Conservation (phyloP, 2,113 vertebrate genomes). For the Guaruba guarouba region DNA sequence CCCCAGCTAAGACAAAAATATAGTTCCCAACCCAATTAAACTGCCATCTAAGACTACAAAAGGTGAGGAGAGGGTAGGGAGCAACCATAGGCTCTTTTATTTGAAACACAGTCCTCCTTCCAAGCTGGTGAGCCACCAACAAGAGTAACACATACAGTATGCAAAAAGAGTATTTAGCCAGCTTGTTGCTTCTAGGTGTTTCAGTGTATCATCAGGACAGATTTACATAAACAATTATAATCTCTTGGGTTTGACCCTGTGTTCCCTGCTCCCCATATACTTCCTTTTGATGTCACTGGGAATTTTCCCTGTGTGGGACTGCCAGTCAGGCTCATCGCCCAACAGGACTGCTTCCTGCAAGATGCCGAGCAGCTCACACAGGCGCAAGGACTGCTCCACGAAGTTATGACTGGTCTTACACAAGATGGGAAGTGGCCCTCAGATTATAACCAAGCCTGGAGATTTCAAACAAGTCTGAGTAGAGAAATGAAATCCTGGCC, state of each 20-base stretch:
- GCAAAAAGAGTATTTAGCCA: neutral
- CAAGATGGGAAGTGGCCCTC: neutral
- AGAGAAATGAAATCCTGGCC: neutral
- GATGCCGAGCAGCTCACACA: neutral
- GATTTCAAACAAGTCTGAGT: accelerated
- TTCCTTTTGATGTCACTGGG: neutral
- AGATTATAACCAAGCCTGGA: neutral
- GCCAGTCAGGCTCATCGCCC: accelerated
- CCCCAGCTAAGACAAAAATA: neutral
- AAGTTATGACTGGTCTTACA: accelerated
- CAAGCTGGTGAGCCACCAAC: neutral
- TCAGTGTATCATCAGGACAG: neutral
- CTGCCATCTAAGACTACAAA: neutral
- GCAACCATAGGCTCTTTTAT: neutral
- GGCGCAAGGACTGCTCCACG: neutral
- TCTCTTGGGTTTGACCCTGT: neutral
- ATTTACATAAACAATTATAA: neutral
- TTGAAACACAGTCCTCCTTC: neutral
- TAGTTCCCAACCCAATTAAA: neutral
- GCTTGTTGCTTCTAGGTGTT: neutral
- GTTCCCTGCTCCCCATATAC: neutral
- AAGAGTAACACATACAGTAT: accelerated
- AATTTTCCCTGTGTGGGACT: neutral
- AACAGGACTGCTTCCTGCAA: neutral
- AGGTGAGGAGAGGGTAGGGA: neutral